Evolutionary conservation across 2,797 vertebrate genomes (phyloP), one percentile per base, ranked within the genome.

Genomic region (Spheniscus humboldti): DNA sequence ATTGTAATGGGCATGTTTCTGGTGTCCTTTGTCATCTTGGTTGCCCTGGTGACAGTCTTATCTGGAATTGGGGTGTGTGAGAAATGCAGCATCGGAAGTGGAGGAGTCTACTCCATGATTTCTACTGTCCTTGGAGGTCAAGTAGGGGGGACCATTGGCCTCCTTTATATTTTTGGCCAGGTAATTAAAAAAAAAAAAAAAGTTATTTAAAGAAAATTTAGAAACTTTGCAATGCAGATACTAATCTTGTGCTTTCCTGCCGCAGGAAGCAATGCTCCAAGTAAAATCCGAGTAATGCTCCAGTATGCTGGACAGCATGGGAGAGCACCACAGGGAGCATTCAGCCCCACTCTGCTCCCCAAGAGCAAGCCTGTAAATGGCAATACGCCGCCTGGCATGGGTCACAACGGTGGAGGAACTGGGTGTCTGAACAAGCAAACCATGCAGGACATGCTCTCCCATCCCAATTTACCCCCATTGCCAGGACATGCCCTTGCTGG

Each of bases 141-240:
- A 97, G 97, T 98, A 0, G 99, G 99, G 39, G 99, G 99, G 64
- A 99, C 99, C 1, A 90, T 99, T 23, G 99, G 99, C 48, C 98
- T 99, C 71, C 98, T 99, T 7, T 99, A 99, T 41, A 98, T 99
- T 87, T 99, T 99, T 73, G 99, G 99, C 90, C 99, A 99, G 99
- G 99, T 99, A 95, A 98, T 48, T 81, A 77, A 1, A 60, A 35
- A 22, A 18, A 25, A 18, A 25, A 62, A 33, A 56, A 43, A 25
- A 35, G 18, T 60, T 33, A 55, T 9, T 83, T 35, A 28, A 86
- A 77, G 45, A 90, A 52, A 71, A 48, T 43, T 10, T 56, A 67
- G 30, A 45, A 75, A n/a, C 23, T 50, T 85, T 77, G 15, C 37
- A 43, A 27, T 60, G 53, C 18, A 45, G 52, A 4, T 19, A 8